phyloP scores from a whole-genome alignment of 2,113 vertebrate genomes.

The Salvelinus fontinalis region DNA sequence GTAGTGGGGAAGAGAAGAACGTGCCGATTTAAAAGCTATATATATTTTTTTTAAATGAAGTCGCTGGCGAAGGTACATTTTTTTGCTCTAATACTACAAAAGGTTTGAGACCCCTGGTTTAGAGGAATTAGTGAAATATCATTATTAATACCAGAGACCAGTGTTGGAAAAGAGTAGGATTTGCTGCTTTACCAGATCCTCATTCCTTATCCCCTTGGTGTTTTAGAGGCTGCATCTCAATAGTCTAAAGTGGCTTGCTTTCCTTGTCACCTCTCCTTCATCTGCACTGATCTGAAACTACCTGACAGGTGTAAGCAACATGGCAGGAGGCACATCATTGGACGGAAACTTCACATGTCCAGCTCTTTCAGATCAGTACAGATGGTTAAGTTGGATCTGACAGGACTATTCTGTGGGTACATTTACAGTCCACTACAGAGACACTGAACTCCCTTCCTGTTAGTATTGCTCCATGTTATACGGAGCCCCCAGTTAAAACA shows the following conservation, averaged over 20 bases:
- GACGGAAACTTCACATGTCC: not conserved
- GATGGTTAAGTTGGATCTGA: not conserved
- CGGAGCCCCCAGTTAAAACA: not conserved
- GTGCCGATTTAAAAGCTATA: too few species aligned
- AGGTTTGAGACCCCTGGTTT: too few species aligned
- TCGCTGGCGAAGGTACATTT: too few species aligned
- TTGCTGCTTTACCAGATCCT: not conserved
- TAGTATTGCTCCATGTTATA: not conserved
- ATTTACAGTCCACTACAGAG: not conserved
- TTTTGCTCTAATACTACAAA: too few species aligned
- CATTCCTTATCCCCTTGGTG: not conserved
- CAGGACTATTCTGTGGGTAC: not conserved
- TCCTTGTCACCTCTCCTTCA: not conserved
- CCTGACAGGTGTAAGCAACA: not conserved
- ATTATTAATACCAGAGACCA: too few species aligned
- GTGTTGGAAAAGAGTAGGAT: too few species aligned
- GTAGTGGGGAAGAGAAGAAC: too few species aligned
- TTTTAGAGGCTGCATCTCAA: too few species aligned
- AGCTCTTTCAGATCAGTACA: not conserved
- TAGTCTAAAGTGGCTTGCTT: too few species aligned
- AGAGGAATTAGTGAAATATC: too few species aligned
- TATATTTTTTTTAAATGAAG: too few species aligned
- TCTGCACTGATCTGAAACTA: slow-evolving; percentile 9
- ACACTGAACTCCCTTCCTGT: not conserved
- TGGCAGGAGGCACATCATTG: not conserved